Conservation (phyloP, 2,113 vertebrate species). For the Rhinolophus sinicus region DNA sequence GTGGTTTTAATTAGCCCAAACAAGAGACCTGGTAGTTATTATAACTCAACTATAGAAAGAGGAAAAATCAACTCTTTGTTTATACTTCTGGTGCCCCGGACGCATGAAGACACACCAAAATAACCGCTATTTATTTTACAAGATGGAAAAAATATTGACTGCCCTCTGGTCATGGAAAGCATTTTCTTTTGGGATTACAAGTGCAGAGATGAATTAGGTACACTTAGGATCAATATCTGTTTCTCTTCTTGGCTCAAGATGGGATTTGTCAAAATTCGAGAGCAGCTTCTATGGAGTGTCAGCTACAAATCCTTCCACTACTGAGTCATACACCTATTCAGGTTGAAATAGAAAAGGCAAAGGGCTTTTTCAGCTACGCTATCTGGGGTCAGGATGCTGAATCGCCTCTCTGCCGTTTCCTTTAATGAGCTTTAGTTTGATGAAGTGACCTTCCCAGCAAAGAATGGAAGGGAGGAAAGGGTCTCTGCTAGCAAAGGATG, state of each 20-base stretch:
- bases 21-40: conserved; percentile 74
- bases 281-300: conserved; percentile 91
- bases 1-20: conserved; percentile 84
- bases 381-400: conserved; percentile 86
- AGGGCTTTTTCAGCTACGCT: conserved; percentile 86
- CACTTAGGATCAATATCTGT: conserved; percentile 93
- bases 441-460: conserved; percentile 84
- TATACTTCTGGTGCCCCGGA: conserved; percentile 82
- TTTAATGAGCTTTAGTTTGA: conserved; percentile 90
- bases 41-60: conserved; percentile 71
- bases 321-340: conserved; percentile 88
- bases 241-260: conserved; percentile 91
- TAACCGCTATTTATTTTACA: conserved; percentile 93
- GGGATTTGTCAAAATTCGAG: conserved; percentile 93
- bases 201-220: conserved; percentile 93
- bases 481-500: conserved; percentile 58
- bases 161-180: conserved; percentile 90
- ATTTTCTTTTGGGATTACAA: conserved; percentile 93
- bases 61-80: conserved; percentile 83
- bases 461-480: conserved; percentile 73
- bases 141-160: conserved; percentile 93
- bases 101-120: conserved; percentile 88
- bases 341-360: conserved; percentile 89
- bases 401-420: conserved; percentile 84
- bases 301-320: conserved; percentile 90